Percentiles rank a stretch among this genome's conserved stretches.
phyloP scores from a whole-genome alignment of 2,888 invertebrate genomes.

The Erynnis tages region DNA sequence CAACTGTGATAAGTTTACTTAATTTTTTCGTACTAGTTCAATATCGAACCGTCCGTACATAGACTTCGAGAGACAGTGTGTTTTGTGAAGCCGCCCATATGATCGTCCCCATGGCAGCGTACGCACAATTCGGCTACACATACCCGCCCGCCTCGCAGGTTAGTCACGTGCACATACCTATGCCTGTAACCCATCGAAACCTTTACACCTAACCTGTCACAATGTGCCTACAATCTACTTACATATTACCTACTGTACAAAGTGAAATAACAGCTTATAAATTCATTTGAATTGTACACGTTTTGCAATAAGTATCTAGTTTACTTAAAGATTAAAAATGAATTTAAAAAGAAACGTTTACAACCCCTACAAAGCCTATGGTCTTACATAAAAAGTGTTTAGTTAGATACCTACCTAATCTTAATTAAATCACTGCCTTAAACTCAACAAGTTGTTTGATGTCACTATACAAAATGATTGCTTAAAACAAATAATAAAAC shows the following conservation, averaged over 20 bases:
- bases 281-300: no score
- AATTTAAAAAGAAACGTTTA: no score
- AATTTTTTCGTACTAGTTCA: constrained; percentile 55
- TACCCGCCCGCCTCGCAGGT: constrained; percentile 97
- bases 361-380: no score
- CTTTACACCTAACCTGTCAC: not conserved
- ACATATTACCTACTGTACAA: not conserved
- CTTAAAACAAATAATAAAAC: no score
- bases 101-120: constrained; percentile 86
- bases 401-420: no score
- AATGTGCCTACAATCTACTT: no score
- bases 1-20: constrained; percentile 73
- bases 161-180: constrained; percentile 50
- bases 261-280: constrained; percentile 2
- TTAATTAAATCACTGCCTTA: no score
- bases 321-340: no score
- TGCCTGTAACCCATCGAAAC: not conserved
- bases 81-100: constrained; percentile 79
- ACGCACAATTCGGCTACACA: constrained; percentile 95
- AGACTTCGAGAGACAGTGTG: constrained; percentile 79
- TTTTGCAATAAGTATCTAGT: no score
- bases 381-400: no score
- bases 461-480: no score
- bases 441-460: no score
- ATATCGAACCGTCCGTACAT: constrained; percentile 58